phyloP scores from a whole-genome alignment of 2,888 invertebrate species.

The Asteroscopus sphinx region DNA sequence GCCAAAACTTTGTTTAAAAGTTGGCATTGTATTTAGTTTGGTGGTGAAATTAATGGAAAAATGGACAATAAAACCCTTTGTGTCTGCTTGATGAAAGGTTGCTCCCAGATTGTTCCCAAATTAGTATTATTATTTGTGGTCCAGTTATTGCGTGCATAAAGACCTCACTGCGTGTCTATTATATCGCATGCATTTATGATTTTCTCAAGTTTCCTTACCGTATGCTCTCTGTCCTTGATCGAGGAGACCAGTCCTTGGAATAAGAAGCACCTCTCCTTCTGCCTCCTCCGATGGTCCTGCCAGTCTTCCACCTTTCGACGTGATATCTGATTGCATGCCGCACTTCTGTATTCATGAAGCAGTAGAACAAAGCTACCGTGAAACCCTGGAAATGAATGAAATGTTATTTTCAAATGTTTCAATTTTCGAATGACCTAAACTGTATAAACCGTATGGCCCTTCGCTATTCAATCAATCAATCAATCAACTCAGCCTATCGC shows the following conservation, averaged over 20 bases:
- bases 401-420: slow-evolving; percentile 1
- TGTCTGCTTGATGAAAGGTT: slow-evolving; percentile 14
- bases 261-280: slow-evolving; percentile 92
- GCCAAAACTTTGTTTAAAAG: slow-evolving; percentile 21
- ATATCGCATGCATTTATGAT: slow-evolving; percentile 21
- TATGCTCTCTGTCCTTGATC: slow-evolving; percentile 95
- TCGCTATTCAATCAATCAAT: too few species aligned
- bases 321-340: slow-evolving; percentile 95
- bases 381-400: slow-evolving; percentile 93
- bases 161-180: slow-evolving; percentile 8
- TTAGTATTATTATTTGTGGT: slow-evolving; percentile 32
- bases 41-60: slow-evolving; percentile 27
- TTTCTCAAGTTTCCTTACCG: slow-evolving; percentile 87
- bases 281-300: slow-evolving; percentile 91
- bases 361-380: slow-evolving; percentile 96
- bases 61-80: slow-evolving; percentile 20
- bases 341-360: slow-evolving; percentile 97
- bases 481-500: too few species aligned
- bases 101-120: slow-evolving; percentile 10
- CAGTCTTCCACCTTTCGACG: slow-evolving; percentile 94
- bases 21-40: slow-evolving; percentile 18
- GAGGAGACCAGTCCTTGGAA: slow-evolving; percentile 95
- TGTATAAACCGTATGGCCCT: too few species aligned
- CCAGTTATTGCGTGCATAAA: slow-evolving; percentile 30
- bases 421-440: neutral